These are phyloP conservation scores for Ceratothoa steindachneri DNA, from an alignment of 2,888 invertebrate genomes.

Conservation along the genomic window DNA sequence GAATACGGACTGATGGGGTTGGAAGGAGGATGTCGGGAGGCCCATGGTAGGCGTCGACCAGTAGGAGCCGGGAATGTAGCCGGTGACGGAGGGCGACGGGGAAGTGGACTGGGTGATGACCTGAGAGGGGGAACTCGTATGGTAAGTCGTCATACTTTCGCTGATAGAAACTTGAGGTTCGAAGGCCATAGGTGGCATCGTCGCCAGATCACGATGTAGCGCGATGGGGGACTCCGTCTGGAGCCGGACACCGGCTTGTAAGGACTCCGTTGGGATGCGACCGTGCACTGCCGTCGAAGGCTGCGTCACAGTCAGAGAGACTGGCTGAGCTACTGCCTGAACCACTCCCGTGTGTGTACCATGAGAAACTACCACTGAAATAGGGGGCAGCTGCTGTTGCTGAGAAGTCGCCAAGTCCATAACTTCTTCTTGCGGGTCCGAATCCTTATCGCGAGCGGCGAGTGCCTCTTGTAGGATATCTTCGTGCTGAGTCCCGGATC, in stretches of 20 bases:
- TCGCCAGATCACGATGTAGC: constrained; percentile 34
- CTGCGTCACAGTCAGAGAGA: constrained; percentile 38
- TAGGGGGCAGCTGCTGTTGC: constrained; percentile 31
- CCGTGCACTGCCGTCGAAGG: constrained; percentile 35
- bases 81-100: constrained; percentile 30
- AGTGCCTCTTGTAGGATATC: constrained; percentile 39
- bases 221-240: constrained; percentile 38
- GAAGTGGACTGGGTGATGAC: constrained; percentile 38
- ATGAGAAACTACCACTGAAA: constrained; percentile 40
- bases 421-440: constrained; percentile 29
- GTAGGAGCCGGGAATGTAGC: constrained; percentile 36
- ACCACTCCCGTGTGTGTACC: constrained; percentile 18
- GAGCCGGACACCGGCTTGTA: constrained; percentile 32
- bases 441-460: constrained; percentile 37
- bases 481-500: constrained; percentile 17
- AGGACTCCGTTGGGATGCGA: constrained; percentile 34
- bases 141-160: constrained; percentile 41
- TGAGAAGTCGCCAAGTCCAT: constrained; percentile 39
- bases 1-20: constrained; percentile 42
- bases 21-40: constrained; percentile 36
- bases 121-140: constrained; percentile 40
- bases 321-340: constrained; percentile 30
- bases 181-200: constrained; percentile 42
- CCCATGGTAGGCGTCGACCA: constrained; percentile 40
- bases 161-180: constrained; percentile 44